Percentiles rank a stretch among this genome's conserved stretches.
Evolutionary conservation across 2,888 invertebrate species (phyloP).

Genomic region (Dolichomitus sp.): DNA sequence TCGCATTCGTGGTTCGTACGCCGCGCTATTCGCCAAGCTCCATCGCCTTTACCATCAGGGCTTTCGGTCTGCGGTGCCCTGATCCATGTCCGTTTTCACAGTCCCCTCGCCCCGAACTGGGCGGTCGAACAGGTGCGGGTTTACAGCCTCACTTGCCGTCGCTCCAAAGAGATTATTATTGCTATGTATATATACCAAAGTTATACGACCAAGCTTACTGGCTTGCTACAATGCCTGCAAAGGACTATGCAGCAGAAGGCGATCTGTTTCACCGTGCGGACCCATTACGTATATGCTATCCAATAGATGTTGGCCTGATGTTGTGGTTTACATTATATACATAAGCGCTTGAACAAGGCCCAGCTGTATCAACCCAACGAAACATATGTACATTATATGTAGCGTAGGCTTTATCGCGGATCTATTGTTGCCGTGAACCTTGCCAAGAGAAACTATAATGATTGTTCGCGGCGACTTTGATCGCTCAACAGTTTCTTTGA

Average conservation of each 20-base stretch:
- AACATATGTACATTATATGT: conserved; percentile 5
- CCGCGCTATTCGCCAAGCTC: neutral
- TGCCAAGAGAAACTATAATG: conserved; percentile 19
- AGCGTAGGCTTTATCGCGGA: neutral
- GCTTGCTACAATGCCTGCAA: neutral
- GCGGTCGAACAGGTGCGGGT: conserved; percentile 56
- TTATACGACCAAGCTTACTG: conserved; percentile 8
- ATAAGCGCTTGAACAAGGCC: conserved; percentile 12
- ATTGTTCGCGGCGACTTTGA: conserved; percentile 20
- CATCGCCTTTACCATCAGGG: neutral
- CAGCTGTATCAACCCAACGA: conserved; percentile 9
- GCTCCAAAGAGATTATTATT: conserved; percentile 63
- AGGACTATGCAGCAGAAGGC: conserved; percentile 7
- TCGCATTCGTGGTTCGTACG: conserved; percentile 21
- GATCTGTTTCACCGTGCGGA: conserved; percentile 3
- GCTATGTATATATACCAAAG: conserved; percentile 30
- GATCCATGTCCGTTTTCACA: conserved; percentile 36
- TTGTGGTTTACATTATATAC: conserved; percentile 29
- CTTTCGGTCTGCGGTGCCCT: neutral
- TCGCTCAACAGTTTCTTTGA: conserved; percentile 19
- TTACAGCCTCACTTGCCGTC: conserved; percentile 46
- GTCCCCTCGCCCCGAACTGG: conserved; percentile 31
- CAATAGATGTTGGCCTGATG: conserved; percentile 2
- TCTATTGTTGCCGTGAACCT: neutral
- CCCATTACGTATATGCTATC: neutral